phyloP scores from a whole-genome alignment of 2,888 invertebrate species.

The Lagria hirta region DNA sequence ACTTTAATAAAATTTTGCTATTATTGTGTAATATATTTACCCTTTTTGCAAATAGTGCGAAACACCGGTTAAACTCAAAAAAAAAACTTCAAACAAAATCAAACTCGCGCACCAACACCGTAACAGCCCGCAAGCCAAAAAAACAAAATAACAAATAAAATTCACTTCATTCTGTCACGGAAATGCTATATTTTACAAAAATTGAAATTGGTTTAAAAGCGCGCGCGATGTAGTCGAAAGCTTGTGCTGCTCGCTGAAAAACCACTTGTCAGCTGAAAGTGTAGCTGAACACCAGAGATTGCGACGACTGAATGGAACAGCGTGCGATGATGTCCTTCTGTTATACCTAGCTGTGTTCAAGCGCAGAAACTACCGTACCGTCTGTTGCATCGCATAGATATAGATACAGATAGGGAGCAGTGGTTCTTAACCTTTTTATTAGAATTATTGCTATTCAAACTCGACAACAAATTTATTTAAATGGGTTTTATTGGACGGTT shows the following conservation, averaged over 20 bases:
- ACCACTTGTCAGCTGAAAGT: conserved; percentile 24
- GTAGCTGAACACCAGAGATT: conserved; percentile 29
- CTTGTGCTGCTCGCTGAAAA: conserved; percentile 22
- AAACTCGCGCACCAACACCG: conserved; percentile 16
- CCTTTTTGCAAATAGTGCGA: conserved; percentile 4
- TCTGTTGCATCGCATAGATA: conserved; percentile 15
- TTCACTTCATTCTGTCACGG: conserved; percentile 19
- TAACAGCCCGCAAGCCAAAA: conserved; percentile 6
- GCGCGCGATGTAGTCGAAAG: conserved; percentile 15
- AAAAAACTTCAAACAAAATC: conserved; percentile 13
- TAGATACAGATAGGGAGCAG: no score
- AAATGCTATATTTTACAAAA: conserved; percentile 5
- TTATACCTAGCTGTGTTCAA: conserved; percentile 27
- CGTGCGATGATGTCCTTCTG: conserved; percentile 24
- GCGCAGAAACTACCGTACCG: conserved; percentile 18
- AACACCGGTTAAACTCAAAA: conserved; percentile 3
- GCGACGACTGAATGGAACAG: conserved; percentile 33
- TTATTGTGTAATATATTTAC: conserved; percentile 15
- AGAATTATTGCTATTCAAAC: background rate
- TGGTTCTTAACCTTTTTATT: background rate
- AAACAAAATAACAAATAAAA: conserved; percentile 14
- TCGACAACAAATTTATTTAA: no score
- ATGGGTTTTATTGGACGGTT: no score
- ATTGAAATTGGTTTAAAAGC: background rate
- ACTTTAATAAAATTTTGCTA: conserved; percentile 5